These are phyloP conservation scores for Conchocele bisecta DNA, from an alignment of 2,888 invertebrate species.

Conservation along the genomic window DNA sequence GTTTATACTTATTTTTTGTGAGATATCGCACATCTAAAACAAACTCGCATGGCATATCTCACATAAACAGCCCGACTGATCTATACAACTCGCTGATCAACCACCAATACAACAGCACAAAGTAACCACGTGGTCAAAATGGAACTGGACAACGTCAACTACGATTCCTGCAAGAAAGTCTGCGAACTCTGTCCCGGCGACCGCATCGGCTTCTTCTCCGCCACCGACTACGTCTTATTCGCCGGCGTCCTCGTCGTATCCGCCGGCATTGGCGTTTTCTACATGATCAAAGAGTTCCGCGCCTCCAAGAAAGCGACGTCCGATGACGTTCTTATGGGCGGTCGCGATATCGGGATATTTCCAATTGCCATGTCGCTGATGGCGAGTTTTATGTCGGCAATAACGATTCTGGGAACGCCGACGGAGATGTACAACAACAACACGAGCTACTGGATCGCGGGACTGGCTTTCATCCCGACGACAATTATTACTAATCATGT, in stretches of 20 bases:
- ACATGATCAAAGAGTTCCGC: constrained; percentile 56
- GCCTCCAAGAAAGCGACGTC: constrained; percentile 59
- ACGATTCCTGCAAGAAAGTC: constrained; percentile 56
- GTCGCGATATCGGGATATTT: constrained; percentile 81
- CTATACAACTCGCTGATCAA: no score
- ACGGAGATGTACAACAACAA: constrained; percentile 95
- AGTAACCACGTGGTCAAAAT: background rate
- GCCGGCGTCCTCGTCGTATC: constrained; percentile 61
- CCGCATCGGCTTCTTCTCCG: constrained; percentile 57
- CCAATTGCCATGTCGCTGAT: constrained; percentile 95
- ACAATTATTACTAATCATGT: constrained; percentile 85
- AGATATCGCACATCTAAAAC: no score
- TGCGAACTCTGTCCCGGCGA: constrained; percentile 66
- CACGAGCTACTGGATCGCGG: constrained; percentile 87
- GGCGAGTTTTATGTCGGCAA: constrained; percentile 95
- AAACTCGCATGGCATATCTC: no score
- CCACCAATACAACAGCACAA: background rate
- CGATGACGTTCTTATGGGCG: constrained; percentile 66
- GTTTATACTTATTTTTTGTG: no score
- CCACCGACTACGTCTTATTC: constrained; percentile 60
- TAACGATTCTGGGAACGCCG: constrained; percentile 94
- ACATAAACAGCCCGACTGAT: no score
- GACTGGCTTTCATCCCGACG: constrained; percentile 89
- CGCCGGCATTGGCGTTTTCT: constrained; percentile 63
- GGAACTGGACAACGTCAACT: background rate